These are phyloP conservation scores for Tanypteryx hageni DNA, from an alignment of 2,888 invertebrate genomes.

Conservation along the genomic window DNA sequence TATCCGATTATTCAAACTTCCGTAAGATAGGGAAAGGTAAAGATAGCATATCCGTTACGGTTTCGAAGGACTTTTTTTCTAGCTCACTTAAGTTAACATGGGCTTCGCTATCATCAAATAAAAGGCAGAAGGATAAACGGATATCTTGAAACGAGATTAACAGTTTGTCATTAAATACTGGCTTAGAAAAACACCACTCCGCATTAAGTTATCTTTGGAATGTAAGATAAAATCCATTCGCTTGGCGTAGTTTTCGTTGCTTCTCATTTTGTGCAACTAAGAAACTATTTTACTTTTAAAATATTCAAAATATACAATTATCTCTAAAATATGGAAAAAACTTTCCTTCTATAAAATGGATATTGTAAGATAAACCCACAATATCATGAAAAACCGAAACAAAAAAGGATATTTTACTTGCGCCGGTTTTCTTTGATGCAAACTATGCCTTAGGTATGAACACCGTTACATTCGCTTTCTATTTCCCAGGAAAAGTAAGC, in stretches of 20 bases:
- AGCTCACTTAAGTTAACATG: neutral
- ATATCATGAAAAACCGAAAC: neutral
- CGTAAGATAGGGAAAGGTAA: too few species aligned
- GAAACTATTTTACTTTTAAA: neutral
- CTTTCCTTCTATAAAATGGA: neutral
- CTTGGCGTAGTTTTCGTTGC: neutral
- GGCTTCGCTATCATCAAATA: neutral
- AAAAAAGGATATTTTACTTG: neutral
- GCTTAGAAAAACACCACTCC: neutral
- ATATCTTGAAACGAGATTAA: conserved; percentile 34
- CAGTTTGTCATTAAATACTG: neutral
- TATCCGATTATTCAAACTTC: too few species aligned
- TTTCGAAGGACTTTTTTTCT: neutral
- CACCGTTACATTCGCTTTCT: conserved; percentile 63
- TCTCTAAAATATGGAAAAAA: neutral
- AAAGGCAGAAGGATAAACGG: neutral
- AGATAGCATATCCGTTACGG: neutral
- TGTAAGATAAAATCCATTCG: conserved; percentile 41
- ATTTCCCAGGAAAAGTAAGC: conserved; percentile 48
- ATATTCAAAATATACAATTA: too few species aligned
- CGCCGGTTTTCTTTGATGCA: conserved; percentile 23
- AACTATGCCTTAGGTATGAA: conserved; percentile 8
- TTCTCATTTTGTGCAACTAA: neutral
- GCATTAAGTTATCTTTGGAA: conserved; percentile 27
- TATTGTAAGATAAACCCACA: neutral